Evolutionary conservation across 2,113 vertebrate species (phyloP).

Genomic region (Sapajus apella): DNA sequence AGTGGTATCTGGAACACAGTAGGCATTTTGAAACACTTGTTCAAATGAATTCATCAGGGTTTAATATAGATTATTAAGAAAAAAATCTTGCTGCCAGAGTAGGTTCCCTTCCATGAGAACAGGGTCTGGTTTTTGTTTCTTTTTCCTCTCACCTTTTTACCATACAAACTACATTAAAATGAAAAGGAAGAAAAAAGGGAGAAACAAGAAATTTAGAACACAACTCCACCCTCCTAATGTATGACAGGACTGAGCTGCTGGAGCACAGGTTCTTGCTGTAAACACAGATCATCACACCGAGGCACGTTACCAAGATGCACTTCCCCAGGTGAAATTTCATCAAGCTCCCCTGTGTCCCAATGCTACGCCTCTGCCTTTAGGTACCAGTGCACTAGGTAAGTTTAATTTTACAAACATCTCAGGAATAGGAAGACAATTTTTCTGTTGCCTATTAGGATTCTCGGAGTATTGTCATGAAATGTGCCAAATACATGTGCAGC

Average conservation of each 20-base stretch:
- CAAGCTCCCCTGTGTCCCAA: neutral
- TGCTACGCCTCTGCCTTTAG: neutral
- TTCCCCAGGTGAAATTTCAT: neutral
- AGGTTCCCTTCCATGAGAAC: neutral
- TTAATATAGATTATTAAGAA: neutral
- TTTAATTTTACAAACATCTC: constrained; percentile 29
- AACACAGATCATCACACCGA: neutral
- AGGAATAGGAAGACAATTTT: constrained; percentile 6
- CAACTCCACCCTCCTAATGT: neutral
- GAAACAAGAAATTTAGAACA: neutral
- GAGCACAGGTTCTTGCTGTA: neutral
- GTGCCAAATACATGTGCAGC: neutral
- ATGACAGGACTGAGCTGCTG: neutral
- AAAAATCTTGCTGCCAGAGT: neutral
- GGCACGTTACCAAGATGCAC: neutral
- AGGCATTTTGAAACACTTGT: neutral
- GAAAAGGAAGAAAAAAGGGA: neutral
- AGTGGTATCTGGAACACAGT: neutral
- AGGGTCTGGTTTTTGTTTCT: neutral
- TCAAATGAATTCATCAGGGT: neutral
- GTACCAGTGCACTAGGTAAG: neutral
- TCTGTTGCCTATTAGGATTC: neutral
- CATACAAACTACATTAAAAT: constrained; percentile 14
- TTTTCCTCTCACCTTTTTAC: neutral
- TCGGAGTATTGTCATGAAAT: neutral